Evolutionary conservation across 1,140 invertebrate species (phyloP).

Genomic region (Sogatella furcifera): DNA sequence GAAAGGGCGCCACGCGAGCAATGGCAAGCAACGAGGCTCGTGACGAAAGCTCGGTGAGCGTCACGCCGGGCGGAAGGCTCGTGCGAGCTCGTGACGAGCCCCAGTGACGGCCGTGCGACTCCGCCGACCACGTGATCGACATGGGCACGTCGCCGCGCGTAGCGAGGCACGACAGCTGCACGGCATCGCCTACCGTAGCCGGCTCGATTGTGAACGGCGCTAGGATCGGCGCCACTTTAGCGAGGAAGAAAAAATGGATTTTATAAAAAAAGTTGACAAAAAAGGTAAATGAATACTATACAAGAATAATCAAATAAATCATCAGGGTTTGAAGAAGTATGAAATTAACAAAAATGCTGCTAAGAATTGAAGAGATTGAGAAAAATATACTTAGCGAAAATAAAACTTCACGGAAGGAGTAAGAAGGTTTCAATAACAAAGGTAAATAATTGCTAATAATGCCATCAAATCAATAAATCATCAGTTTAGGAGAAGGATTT

Average conservation of each 20-base stretch:
- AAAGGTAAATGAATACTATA: no score
- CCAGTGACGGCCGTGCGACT: background rate
- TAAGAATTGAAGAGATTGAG: no score
- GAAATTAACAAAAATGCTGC: no score
- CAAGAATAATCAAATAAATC: no score
- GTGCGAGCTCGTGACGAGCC: background rate
- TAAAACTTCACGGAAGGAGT: no score
- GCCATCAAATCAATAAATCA: no score
- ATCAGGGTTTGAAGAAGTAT: no score
- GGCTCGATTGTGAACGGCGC: constrained; percentile 7
- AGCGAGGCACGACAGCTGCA: constrained; percentile 21
- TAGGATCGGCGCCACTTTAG: constrained; percentile 5
- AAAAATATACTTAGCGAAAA: no score
- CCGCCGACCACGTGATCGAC: constrained; percentile 12
- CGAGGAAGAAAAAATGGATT: background rate
- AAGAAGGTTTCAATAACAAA: no score
- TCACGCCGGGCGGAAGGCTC: constrained; percentile 13
- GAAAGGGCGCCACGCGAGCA: constrained; percentile 16
- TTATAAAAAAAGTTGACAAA: no score
- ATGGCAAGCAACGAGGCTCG: constrained; percentile 20
- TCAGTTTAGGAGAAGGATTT: no score
- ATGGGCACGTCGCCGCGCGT: constrained; percentile 22
- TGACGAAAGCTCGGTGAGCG: constrained; percentile 13
- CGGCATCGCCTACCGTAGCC: constrained; percentile 33
- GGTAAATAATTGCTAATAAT: no score